Evolutionary conservation across 2,113 vertebrate species (phyloP).

Genomic region (Neolamprologus toae): DNA sequence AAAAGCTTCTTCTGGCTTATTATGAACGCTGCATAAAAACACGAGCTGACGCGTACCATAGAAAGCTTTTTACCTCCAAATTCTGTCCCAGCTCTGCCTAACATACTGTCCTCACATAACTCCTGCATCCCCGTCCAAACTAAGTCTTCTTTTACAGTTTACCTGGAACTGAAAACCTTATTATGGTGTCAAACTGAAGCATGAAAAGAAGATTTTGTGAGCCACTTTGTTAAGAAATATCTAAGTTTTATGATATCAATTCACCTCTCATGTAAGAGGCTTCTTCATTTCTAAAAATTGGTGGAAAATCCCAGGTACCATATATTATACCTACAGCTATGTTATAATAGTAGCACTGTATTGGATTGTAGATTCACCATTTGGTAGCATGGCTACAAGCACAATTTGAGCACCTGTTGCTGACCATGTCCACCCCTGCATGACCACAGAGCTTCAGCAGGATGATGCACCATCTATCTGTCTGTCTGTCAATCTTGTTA

Average conservation of each 20-base stretch:
- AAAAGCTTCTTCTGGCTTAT: neutral
- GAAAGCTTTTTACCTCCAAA: neutral
- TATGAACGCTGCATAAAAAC: neutral
- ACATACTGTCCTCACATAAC: neutral
- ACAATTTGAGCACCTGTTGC: neutral
- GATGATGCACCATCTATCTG: neutral
- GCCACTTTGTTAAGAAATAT: neutral
- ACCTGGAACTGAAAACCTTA: neutral
- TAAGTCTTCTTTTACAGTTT: neutral
- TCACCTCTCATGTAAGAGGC: neutral
- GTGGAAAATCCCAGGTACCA: neutral
- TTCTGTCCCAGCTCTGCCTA: neutral
- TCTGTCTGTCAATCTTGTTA: neutral
- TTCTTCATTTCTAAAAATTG: neutral
- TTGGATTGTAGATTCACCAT: neutral
- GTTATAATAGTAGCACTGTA: neutral
- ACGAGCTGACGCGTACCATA: neutral
- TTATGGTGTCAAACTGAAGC: neutral
- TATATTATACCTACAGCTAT: neutral
- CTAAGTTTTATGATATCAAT: accelerated
- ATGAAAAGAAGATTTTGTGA: neutral
- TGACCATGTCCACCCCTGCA: neutral
- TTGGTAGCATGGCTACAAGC: neutral
- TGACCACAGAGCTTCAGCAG: neutral
- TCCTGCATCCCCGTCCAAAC: neutral